Percentiles rank a stretch among this genome's conserved stretches.
Conservation (phyloP, 2,797 vertebrate species). For the Pangasius larnaudii region DNA sequence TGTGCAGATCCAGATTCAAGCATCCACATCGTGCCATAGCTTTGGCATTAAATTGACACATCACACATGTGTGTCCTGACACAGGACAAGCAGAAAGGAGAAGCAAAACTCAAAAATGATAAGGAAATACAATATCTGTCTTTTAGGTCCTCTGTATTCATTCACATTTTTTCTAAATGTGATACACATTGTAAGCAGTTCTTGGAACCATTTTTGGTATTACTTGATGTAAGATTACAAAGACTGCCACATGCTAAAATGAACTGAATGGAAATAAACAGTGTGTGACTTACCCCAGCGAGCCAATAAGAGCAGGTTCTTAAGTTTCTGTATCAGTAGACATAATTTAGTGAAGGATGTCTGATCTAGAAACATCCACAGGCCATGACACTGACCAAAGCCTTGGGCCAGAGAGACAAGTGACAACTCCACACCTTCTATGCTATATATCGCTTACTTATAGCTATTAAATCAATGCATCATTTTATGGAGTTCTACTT, state of each 20-base stretch:
- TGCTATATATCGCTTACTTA: not conserved
- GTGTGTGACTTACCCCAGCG: constrained; percentile 53
- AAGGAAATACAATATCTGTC: not conserved
- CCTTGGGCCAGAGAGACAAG: constrained; percentile 4
- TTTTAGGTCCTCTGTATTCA: not conserved
- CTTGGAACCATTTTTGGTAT: not conserved
- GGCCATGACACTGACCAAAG: constrained; percentile 64
- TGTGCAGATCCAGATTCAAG: not conserved
- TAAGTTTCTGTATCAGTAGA: constrained; percentile 65
- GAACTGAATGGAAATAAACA: not conserved
- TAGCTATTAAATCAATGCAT: not conserved
- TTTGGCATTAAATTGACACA: not conserved
- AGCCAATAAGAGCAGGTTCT: constrained; percentile 66
- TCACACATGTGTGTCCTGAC: not conserved
- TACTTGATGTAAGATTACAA: not conserved
- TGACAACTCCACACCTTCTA: not conserved
- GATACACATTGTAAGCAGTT: not conserved
- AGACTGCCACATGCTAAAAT: not conserved
- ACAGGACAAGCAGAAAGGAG: not conserved
- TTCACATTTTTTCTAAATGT: not conserved
- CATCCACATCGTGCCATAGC: not conserved
- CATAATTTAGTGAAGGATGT: constrained; percentile 61
- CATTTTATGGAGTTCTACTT: constrained; percentile 44
- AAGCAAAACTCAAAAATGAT: not conserved
- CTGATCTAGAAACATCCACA: constrained; percentile 70